These are phyloP conservation scores for Plagodis pulveraria DNA, from an alignment of 2,888 invertebrate species.

Conservation along the genomic window DNA sequence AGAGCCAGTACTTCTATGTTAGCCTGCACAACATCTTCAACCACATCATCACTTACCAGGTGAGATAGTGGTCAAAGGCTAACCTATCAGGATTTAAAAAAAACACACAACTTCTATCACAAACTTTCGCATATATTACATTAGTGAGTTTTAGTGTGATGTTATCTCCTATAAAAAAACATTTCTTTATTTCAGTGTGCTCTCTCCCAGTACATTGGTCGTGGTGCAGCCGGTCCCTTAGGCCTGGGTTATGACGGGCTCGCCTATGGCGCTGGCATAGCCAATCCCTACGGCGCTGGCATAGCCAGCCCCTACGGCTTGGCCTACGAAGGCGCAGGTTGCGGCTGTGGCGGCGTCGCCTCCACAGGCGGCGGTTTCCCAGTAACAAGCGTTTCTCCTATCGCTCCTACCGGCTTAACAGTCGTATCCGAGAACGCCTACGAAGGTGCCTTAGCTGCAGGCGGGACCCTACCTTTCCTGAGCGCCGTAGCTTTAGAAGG, in stretches of 20 bases:
- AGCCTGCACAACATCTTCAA: no score
- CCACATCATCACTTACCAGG: no score
- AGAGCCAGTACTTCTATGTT: no score
- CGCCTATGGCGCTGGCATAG: not conserved
- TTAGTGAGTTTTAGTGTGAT: not conserved
- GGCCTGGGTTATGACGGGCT: not conserved
- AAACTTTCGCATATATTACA: no score
- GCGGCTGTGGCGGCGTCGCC: conserved; percentile 35
- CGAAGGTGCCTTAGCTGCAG: conserved; percentile 46
- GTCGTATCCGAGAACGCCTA: conserved; percentile 50
- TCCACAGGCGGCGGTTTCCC: conserved; percentile 40
- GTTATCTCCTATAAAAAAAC: not conserved
- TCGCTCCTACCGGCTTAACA: conserved; percentile 44
- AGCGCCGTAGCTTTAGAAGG: conserved; percentile 53
- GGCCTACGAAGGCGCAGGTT: conserved; percentile 5
- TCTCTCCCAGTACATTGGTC: conserved; percentile 22
- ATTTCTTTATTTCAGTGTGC: conserved; percentile 17
- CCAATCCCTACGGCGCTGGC: conserved; percentile 5
- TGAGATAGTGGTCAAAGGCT: no score
- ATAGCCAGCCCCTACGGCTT: conserved; percentile 10
- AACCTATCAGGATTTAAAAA: no score
- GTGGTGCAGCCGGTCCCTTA: conserved; percentile 13
- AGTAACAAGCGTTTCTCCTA: conserved; percentile 16
- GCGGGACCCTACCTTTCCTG: conserved; percentile 56
- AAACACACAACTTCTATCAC: no score